Evolutionary conservation across 2,113 vertebrate genomes (phyloP).

Genomic region (Sterna hirundo): DNA sequence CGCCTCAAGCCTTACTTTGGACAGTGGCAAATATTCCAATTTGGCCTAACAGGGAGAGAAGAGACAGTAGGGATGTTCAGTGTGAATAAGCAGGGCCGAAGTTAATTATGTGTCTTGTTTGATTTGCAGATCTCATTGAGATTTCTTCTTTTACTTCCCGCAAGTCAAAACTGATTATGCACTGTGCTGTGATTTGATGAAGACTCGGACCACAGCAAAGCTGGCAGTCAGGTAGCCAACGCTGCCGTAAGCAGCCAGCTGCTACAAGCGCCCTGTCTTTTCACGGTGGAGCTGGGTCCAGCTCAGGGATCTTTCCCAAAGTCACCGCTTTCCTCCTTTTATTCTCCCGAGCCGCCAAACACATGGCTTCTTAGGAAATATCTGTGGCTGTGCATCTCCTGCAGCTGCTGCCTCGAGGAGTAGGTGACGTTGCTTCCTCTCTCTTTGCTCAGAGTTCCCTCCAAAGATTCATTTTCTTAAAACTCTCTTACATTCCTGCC

Average conservation of each 20-base stretch:
- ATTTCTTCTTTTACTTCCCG: slow-evolving; percentile 17
- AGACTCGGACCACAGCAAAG: not conserved
- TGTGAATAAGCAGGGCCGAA: not conserved
- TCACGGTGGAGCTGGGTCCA: not conserved
- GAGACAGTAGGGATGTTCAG: not conserved
- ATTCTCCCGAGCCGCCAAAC: not conserved
- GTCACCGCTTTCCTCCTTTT: not conserved
- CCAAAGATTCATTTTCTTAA: not conserved
- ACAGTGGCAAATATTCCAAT: not conserved
- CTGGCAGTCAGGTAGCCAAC: not conserved
- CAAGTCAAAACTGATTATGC: not conserved
- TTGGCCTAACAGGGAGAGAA: not conserved
- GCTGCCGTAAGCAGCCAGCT: not conserved
- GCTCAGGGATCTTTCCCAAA: not conserved
- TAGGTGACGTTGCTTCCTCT: not conserved
- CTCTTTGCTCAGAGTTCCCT: not conserved
- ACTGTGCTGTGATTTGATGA: not conserved
- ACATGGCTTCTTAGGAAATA: not conserved
- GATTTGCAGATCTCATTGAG: not conserved
- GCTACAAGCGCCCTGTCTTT: not conserved
- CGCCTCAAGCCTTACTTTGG: not conserved
- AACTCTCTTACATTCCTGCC: not conserved
- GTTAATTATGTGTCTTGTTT: slow-evolving; percentile 27
- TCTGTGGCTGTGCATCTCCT: not conserved
- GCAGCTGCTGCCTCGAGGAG: not conserved